These are phyloP conservation scores for Grammomys dolichurus DNA, from an alignment of 2,113 vertebrate species.

Conservation along the genomic window DNA sequence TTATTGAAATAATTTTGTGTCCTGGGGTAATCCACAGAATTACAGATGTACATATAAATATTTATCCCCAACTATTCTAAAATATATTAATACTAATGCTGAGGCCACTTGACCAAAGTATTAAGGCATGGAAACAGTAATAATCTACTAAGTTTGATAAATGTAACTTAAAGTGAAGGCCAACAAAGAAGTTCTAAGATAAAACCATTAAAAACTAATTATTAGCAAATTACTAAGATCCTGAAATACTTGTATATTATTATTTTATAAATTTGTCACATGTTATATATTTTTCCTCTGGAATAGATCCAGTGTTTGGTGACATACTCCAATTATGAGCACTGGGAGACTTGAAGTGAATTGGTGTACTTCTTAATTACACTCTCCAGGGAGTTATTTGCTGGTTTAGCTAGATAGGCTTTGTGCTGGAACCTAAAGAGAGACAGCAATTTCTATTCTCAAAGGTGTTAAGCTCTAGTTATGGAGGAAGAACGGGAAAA, in stretches of 20 bases:
- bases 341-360: neutral
- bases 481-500: neutral
- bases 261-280: neutral
- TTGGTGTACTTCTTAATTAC: no score
- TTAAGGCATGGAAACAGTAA: conserved; percentile 14
- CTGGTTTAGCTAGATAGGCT: neutral
- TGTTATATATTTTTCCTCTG: neutral
- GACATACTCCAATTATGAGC: neutral
- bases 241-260: neutral
- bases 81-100: neutral
- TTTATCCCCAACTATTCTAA: neutral
- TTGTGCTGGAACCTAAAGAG: no score
- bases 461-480: neutral
- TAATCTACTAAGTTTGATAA: neutral
- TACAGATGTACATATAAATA: neutral
- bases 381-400: neutral
- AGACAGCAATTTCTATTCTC: neutral
- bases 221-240: neutral
- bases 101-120: neutral
- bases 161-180: neutral
- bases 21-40: neutral
- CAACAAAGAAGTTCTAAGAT: neutral
- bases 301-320: neutral
- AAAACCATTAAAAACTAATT: neutral
- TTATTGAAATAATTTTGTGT: neutral